Evolutionary conservation across 2,888 invertebrate species (phyloP), one percentile per base, ranked within the genome.

Genomic region (Dicycla oo): DNA sequence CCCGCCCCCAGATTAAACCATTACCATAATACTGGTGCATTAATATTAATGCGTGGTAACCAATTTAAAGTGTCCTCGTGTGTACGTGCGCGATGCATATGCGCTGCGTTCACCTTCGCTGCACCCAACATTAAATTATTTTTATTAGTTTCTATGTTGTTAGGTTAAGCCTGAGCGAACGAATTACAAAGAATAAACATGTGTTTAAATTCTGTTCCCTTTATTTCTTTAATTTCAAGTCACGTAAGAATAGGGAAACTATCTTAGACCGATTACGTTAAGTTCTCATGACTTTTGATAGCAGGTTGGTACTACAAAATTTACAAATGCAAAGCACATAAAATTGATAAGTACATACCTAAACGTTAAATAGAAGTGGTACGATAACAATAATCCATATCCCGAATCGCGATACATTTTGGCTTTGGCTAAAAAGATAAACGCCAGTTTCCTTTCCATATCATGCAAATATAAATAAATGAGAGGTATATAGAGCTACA

Each of bases 11-110:
- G 85, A 85, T 85, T 86, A 82, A 66, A 62, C 43, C 34, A 84
- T 86, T 85, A 86, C 69, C 87, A 86, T 86, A 86, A 84, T 72
- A 70, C 82, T 67, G 74, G 68, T 56, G 69, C 81, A 85, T 85
- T 81, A 85, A 85, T 87, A 87, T 87, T 84, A 86, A 87, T 87
- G 81, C 66, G 64, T 68, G 61, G 85, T 84, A 80, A 82, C 85
- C 85, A 81, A 84, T 86, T 86, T 87, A 86, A 81, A 84, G 62
- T 86, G 85, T 84, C 86, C 76, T 61, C 73, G 63, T 57, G 74
- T 66, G 70, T 80, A 82, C 82, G 74, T 69, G 79, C 23, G 47
- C 79, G 54, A 57, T 67, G 71, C 47, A 64, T 40, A 34, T 43
- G 51, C 66, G 58, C 62, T 51, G 77, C 53, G 51, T 77, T 72